Percentiles rank a stretch among this genome's conserved stretches.
Conservation (phyloP, 2,888 invertebrate species). For the Mayetiola destructor region DNA sequence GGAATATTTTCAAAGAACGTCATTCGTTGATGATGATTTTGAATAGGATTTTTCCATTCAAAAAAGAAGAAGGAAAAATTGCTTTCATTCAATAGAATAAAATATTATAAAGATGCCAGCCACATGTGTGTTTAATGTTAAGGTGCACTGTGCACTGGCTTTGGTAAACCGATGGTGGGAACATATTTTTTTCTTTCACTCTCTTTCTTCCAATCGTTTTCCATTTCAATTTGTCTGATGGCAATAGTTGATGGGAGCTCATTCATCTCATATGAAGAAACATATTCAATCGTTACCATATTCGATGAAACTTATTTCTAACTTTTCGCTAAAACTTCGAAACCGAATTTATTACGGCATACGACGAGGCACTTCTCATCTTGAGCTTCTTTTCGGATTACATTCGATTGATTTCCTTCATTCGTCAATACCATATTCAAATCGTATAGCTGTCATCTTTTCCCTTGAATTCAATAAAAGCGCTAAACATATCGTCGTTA, state of each 20-base stretch:
- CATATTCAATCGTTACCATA: no score
- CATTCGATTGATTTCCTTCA: not conserved
- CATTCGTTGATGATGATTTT: no score
- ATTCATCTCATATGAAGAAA: not conserved
- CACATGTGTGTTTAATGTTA: no score
- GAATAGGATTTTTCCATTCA: no score
- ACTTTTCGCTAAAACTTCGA: no score
- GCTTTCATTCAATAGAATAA: no score
- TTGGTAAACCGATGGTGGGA: no score
- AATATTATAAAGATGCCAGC: no score
- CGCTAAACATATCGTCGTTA: not conserved
- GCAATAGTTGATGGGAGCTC: not conserved
- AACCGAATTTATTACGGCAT: not conserved
- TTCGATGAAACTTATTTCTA: no score
- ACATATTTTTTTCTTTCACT: not conserved
- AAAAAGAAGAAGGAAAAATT: no score
- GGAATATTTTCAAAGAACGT: no score
- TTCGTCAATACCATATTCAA: not conserved
- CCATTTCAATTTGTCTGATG: not conserved
- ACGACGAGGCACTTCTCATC: not conserved
- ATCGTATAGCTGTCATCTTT: constrained; percentile 9
- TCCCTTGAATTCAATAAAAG: not conserved
- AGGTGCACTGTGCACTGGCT: no score
- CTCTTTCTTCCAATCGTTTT: not conserved
- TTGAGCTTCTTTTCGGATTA: not conserved